A percentile compares a stretch with the other conserved stretches of the same genome.
phyloP scores from a whole-genome alignment of 2,888 invertebrate genomes.

The Ochropleura leucogaster region DNA sequence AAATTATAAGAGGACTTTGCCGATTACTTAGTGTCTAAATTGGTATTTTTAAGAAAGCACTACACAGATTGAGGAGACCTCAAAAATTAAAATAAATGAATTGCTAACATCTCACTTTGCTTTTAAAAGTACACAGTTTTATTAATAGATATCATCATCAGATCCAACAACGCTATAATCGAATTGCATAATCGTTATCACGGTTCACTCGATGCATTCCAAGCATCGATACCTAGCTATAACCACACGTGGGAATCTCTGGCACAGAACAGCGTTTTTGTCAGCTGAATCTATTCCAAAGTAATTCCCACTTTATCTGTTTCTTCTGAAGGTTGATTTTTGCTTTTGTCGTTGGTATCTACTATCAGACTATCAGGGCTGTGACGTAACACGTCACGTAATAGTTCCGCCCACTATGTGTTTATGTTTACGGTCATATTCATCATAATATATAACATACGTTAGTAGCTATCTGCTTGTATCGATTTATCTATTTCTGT shows the following conservation, averaged over 20 bases:
- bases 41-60: too few relatives aligned
- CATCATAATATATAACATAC: constrained; percentile 48
- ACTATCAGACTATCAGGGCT: constrained; percentile 48
- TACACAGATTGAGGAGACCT: not conserved
- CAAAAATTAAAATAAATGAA: too few relatives aligned
- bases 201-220: constrained; percentile 36
- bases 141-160: constrained; percentile 19
- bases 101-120: not conserved
- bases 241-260: constrained; percentile 61
- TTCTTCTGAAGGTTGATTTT: constrained; percentile 25
- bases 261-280: constrained; percentile 55
- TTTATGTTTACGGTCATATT: constrained; percentile 67
- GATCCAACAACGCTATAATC: constrained; percentile 14
- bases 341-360: constrained; percentile 10
- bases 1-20: too few relatives aligned
- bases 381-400: constrained; percentile 60
- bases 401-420: constrained; percentile 62
- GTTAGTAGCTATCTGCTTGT: constrained; percentile 29
- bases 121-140: not conserved
- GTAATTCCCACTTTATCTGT: constrained; percentile 23
- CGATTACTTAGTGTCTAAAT: too few relatives aligned
- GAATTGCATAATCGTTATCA: constrained; percentile 56
- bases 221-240: constrained; percentile 21
- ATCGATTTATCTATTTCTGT: constrained; percentile 47
- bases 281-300: constrained; percentile 8